These are phyloP conservation scores for Elanoides forficatus DNA, from an alignment of 2,113 vertebrate genomes.

Conservation along the genomic window DNA sequence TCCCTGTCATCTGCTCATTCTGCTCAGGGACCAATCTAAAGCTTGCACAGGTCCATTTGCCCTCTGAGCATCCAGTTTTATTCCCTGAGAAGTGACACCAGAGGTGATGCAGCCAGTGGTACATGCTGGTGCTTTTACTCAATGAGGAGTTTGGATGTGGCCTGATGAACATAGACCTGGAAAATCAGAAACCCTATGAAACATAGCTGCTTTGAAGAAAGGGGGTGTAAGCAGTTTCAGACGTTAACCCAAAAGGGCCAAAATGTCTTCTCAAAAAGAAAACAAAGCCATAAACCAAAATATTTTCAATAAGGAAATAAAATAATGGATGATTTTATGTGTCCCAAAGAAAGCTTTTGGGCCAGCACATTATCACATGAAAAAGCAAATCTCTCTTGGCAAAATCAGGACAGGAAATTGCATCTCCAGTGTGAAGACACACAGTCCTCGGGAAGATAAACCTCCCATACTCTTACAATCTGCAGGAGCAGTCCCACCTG, in stretches of 20 bases:
- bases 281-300: neutral
- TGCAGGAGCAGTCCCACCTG: neutral
- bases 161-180: neutral
- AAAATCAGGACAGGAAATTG: neutral
- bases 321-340: neutral
- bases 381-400: neutral
- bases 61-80: neutral
- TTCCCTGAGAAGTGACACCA: neutral
- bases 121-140: neutral
- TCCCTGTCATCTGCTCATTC: neutral
- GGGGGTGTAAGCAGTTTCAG: neutral
- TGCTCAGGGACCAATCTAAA: neutral
- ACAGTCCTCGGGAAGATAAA: neutral
- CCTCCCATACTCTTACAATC: neutral
- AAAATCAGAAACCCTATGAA: neutral
- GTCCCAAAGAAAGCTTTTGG: neutral
- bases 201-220: neutral
- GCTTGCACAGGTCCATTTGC: neutral
- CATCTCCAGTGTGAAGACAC: neutral
- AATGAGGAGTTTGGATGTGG: neutral
- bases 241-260: neutral
- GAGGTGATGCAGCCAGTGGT: neutral
- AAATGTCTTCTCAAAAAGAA: neutral
- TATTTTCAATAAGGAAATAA: neutral
- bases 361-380: neutral